A percentile compares a stretch with the other conserved stretches of the same genome.
Evolutionary conservation across 2,797 vertebrate species (phyloP).

Genomic region (Remorina albescens): DNA sequence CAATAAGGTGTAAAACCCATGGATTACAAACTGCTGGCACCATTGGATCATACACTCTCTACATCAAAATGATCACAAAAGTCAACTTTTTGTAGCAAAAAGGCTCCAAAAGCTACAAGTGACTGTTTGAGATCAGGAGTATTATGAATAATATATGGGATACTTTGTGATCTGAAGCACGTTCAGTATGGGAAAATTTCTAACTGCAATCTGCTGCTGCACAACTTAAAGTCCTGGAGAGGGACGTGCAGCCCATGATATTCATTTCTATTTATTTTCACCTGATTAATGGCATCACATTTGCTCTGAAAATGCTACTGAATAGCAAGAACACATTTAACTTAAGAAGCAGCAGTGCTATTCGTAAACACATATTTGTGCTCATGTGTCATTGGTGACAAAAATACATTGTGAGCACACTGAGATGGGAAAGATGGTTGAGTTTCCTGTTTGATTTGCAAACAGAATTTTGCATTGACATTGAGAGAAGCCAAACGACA

Average conservation of each 20-base stretch:
- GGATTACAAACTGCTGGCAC: neutral
- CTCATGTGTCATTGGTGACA: neutral
- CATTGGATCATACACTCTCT: neutral
- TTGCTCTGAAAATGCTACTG: neutral
- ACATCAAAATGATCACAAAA: neutral
- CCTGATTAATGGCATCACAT: neutral
- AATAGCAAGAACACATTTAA: slow-evolving; percentile 10
- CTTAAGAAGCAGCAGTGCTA: neutral
- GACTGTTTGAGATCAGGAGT: neutral
- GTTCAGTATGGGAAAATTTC: neutral
- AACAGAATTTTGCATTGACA: neutral
- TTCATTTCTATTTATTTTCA: slow-evolving; percentile 2
- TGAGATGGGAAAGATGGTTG: slow-evolving; percentile 1
- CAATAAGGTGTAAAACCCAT: too few species aligned
- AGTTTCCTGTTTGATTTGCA: slow-evolving; percentile 43
- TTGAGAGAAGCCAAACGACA: neutral
- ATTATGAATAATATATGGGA: neutral
- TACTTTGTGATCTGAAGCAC: neutral
- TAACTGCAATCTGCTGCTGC: neutral
- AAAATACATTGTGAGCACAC: neutral
- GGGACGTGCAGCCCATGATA: neutral
- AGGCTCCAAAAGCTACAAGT: neutral
- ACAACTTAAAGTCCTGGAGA: neutral
- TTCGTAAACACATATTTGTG: slow-evolving; percentile 28
- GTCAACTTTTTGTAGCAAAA: neutral